Conservation (phyloP, 2,797 vertebrate species). For the Dryobates pubescens region DNA sequence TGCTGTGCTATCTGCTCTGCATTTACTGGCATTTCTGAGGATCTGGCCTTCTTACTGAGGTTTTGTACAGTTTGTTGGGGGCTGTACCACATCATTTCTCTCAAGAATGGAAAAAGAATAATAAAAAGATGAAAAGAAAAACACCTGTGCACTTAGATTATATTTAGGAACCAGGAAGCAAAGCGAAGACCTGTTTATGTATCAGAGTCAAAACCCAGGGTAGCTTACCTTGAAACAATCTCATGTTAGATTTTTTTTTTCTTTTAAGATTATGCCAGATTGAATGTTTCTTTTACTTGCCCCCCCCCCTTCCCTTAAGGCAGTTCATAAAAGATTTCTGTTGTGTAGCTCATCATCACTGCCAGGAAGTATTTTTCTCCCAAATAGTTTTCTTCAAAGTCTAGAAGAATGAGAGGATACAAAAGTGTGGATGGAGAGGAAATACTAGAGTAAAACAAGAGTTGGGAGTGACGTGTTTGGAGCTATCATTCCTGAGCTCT, state of each 20-base stretch:
- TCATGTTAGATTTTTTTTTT: neutral
- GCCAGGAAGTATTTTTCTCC: neutral
- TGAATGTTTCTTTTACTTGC: neutral
- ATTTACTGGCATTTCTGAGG: neutral
- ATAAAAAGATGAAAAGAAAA: neutral
- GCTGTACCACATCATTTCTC: neutral
- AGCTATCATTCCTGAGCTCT: neutral
- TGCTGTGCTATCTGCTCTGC: neutral
- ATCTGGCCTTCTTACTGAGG: neutral
- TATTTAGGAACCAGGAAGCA: neutral
- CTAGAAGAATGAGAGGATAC: neutral
- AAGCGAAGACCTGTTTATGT: neutral
- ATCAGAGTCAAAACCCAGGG: neutral
- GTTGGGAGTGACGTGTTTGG: neutral
- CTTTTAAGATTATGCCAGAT: neutral
- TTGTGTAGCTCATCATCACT: neutral
- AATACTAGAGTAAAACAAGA: neutral
- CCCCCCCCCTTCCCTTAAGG: rapidly evolving
- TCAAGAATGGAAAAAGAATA: neutral
- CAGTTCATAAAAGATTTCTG: neutral
- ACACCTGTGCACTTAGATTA: neutral
- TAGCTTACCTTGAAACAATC: neutral
- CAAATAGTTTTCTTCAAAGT: neutral
- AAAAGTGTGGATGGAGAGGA: neutral
- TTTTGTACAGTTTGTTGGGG: neutral